Evolutionary conservation across 1,140 invertebrate species (phyloP), one percentile per base, ranked within the genome.

Genomic region (Lysiphlebus fabarum): DNA sequence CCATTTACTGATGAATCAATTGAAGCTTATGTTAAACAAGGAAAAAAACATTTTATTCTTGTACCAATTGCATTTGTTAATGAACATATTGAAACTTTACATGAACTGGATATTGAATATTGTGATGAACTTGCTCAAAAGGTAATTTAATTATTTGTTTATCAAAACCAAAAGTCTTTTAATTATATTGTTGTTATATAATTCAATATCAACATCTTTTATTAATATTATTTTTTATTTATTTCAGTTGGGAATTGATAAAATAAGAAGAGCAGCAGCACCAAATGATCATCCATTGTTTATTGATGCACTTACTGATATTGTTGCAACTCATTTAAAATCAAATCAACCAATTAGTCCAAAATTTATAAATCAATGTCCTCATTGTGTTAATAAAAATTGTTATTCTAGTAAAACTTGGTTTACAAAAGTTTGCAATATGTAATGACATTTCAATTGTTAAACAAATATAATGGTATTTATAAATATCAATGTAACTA

Each of bases 41-140:
- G 92, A 1, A 84, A 85, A 49, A 95, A 94, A 68, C 88, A 95
- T 76, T 86, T 98, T 64, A 83, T 99, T 49, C 73, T 99, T 34
- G 93, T 98, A 12, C 96, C 96, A 4, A 93, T 99, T 70, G 94
- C 96, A 12, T 99, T 99, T 78, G 93, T 96, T 1, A 98, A 95
- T 76, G 96, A 99, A 73, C 96, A 98, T 72, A 98, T 98, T 70
- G 96, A 98, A 79, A 98, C 96, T 0, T 80, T 98, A 34, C 95
- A 95, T 77, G 96, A 99, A 79, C 77, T 99, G 80, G 96, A 99
- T 73, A 95, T 98, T 65, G 96, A 99, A 76, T 98, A 97, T 77
- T 93, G 90, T 53, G 81, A 91, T 61, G 92, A 97, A 65, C 79
- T 98, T 41, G 93, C 88, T 10, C 86, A 94, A 77, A 86, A 97